Base-by-base conservation (phyloP, 2,113 vertebrate genomes). In the Apodemus speciosus region DNA sequence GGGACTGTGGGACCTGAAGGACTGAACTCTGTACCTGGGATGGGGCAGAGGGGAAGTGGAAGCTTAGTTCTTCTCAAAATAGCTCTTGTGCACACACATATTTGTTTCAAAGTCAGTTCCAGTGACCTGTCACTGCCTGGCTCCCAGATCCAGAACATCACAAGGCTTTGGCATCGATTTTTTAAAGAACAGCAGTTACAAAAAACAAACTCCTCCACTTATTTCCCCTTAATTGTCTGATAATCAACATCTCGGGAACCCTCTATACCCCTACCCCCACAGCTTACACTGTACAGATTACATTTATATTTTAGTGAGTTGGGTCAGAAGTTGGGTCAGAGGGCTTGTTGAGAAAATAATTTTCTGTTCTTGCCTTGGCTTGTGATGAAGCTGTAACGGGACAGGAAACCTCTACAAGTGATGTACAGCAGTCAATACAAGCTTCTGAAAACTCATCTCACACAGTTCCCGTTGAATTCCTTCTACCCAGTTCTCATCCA, bases 21-120 rank as follows among this genome's bases (percentile, higher is more conserved):
- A 40, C 64, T 80, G 18, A 32, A 25, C 40, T 94, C 60, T 53
- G 20, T 3, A 3, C 21, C 27, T 58, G 14, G 56, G 15, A 8
- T 43, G 0, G 14, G 3, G 1, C 6, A 1, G 38, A 1, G 69
- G 27, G 30, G 35, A 13, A 16, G 10, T 30, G 35, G 56, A 21
- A 27, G 60, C 16, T 91, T 81, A 60, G 53, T 81, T 56, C 85
- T 77, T 66, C 51, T 71, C 32, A 32, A 51, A 73, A 46, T 43
- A 84, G 53, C 66, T 84, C 25, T 66, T 85, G 51, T 40, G 30
- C 4, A 3, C 9, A 51, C 35, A 81, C 68, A 90, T 2, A 38
- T 10, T 49, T 62, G 20, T 73, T 91, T 87, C 46, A 62, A 89
- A 90, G 40, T 38, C 81, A 92, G 6, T 66, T 88, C 15, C 62